Evolutionary conservation across 2,797 vertebrate genomes (phyloP), one percentile per base, ranked within the genome.

Genomic region (Denticeps clupeoides): DNA sequence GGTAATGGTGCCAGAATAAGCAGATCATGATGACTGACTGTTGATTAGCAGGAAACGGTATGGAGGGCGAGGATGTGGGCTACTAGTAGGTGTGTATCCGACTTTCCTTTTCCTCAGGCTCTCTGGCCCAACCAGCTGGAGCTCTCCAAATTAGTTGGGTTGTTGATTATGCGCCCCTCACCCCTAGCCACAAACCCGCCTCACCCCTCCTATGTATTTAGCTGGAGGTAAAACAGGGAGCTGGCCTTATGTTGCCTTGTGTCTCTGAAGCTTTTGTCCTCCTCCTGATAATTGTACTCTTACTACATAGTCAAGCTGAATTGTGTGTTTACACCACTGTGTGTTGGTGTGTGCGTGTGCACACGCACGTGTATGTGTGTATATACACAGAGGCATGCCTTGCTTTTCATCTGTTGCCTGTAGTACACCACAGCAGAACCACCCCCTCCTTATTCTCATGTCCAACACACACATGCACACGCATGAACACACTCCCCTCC

Each of bases 71-170:
- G 19, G 12, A 15, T 47, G 68, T 74, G 57, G 75, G 80, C 70
- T 72, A 79, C 70, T 73, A 64, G 71, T 76, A 80, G 84, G 83
- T 81, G 82, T n/a, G n/a, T 76, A 82, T 77, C 63, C 74, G 81
- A 80, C 85, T 77, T 81, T 69, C 68, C 78, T 75, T 76, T 78
- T 83, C 73, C 52, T 68, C 75, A 78, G 79, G 72, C 86, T 89
- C 89, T 91, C 87, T 86, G 86, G 90, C 89, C 86, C 79, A 86
- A 82, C 84, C 90, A 90, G 89, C 87, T 90, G 87, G 85, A 90
- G 85, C 81, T 77, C 78, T 81, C 79, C 81, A 90, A 91, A 89
- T 93, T 87, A 92, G 88, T 73, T 78, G 71, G 75, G 83, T 79
- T 75, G 86, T 90, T 91, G 82, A 86, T 90, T 88, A 89, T 87